Base-by-base conservation (phyloP, 2,888 invertebrate species). In the Metallyticus violacea region DNA sequence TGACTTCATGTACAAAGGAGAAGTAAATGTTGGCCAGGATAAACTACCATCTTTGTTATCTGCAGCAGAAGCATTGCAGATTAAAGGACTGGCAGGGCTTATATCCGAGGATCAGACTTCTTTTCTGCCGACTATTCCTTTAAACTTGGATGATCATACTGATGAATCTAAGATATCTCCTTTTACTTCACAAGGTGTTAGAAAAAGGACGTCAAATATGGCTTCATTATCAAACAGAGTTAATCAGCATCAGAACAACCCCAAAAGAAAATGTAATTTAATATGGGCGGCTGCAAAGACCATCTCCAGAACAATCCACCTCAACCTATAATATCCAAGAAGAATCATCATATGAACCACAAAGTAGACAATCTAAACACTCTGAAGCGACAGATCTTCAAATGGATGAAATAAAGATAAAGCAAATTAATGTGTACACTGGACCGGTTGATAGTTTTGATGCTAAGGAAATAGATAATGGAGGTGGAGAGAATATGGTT, bases 1-100 rank as follows among this genome's bases (percentile, higher is more conserved):
- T 40, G 92, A 93, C 89, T 93, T 93, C 89, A 93, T 93, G 93
- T 93, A 93, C 90, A 91, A 92, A 2, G 93, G 93, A 1, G 93
- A 93, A 90, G 92, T 93, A 0, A 92, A 92, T 88, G 92, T 93
- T 25, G 91, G 91, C 81, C 93, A 93, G 88, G 91, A 91, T 82
- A 91, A 92, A 88, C 89, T 93, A 30, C 91, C 92, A 62, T 91
- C 91, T 81, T 89, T 93, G 25, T 89, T 93, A 9, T 91, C 91
- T 62, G 92, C 92, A 5, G 93, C 93, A 0, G 92, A 93, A 89
- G 90, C 91, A 4, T 90, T 93, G 27, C 92, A 93, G 86, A 90
- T 90, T 80, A 90, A 90, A 88, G 40, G 40, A 62, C 40, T 62
- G 15, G 40, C 40, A 15, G 40, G 40, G 22, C 40, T 22, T 22